Evolutionary conservation across 2,888 invertebrate genomes (phyloP).

Genomic region (Andricus quercusramuli): DNA sequence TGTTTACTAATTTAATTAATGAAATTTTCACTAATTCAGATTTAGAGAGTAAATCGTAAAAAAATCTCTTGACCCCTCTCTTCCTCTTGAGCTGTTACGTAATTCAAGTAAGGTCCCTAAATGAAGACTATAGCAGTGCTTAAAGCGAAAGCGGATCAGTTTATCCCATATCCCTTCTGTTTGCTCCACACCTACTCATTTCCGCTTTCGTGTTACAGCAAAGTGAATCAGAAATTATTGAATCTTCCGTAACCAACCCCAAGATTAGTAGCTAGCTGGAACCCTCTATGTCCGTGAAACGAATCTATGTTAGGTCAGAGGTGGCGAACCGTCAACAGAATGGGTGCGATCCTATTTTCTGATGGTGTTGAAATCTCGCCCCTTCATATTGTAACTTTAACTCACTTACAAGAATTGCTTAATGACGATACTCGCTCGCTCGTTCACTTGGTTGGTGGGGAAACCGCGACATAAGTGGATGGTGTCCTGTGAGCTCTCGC

Average conservation of each 20-base stretch:
- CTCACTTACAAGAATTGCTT: slow-evolving; percentile 62
- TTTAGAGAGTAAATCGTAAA: too few species aligned
- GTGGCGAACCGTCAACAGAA: slow-evolving; percentile 22
- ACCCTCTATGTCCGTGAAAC: not conserved
- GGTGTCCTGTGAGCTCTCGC: slow-evolving; percentile 65
- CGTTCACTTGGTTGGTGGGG: slow-evolving; percentile 67
- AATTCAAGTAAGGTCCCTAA: too few species aligned
- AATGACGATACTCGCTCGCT: slow-evolving; percentile 70
- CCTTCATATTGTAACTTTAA: slow-evolving; percentile 33
- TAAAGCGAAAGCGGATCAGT: too few species aligned
- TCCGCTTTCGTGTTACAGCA: not conserved
- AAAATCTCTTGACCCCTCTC: too few species aligned
- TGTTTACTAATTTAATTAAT: too few species aligned
- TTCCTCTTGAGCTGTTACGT: too few species aligned
- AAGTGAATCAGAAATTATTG: not conserved
- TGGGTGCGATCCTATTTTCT: slow-evolving; percentile 21
- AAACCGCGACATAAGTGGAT: slow-evolving; percentile 70
- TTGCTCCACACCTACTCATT: not conserved
- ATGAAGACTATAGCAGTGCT: too few species aligned
- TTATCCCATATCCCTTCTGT: not conserved
- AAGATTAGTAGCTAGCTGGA: not conserved
- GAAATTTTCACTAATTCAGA: too few species aligned
- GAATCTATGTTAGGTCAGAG: not conserved
- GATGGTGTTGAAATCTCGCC: slow-evolving; percentile 10
- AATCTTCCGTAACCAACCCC: not conserved